These are phyloP conservation scores for Chymomyza procnemis DNA, from an alignment of 2,888 invertebrate species.

Conservation along the genomic window DNA sequence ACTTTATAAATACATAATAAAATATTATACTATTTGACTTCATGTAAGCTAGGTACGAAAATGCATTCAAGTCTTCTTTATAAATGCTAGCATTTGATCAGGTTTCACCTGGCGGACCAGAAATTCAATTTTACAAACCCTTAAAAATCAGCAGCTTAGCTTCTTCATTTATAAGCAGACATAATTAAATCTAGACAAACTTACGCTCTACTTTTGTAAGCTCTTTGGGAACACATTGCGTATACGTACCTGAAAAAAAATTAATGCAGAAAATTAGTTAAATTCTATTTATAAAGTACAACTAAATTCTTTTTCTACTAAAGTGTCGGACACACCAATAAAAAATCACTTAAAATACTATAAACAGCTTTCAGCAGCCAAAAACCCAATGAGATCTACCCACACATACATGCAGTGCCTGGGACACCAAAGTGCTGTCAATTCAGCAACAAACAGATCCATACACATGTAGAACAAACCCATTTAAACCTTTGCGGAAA, in stretches of 20 bases:
- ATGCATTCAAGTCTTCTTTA: too few species aligned
- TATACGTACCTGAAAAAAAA: constrained; percentile 61
- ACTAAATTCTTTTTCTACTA: not conserved
- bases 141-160: too few species aligned
- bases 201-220: not conserved
- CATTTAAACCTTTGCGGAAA: not conserved
- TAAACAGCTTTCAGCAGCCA: constrained; percentile 42
- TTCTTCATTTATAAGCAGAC: not conserved
- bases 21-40: too few species aligned
- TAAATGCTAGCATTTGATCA: too few species aligned
- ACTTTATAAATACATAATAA: too few species aligned
- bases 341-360: constrained; percentile 41
- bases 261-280: constrained; percentile 34
- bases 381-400: constrained; percentile 2
- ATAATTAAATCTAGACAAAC: not conserved
- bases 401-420: constrained; percentile 10
- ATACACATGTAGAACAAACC: constrained; percentile 6
- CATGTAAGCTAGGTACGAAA: too few species aligned
- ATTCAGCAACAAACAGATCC: constrained; percentile 21
- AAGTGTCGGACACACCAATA: constrained; percentile 36
- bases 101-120: too few species aligned
- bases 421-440: constrained; percentile 37
- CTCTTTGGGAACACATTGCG: constrained; percentile 10
- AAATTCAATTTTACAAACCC: too few species aligned
- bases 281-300: not conserved